Conservation (phyloP, 2,888 invertebrate genomes). For the Gastrophysa polygoni region DNA sequence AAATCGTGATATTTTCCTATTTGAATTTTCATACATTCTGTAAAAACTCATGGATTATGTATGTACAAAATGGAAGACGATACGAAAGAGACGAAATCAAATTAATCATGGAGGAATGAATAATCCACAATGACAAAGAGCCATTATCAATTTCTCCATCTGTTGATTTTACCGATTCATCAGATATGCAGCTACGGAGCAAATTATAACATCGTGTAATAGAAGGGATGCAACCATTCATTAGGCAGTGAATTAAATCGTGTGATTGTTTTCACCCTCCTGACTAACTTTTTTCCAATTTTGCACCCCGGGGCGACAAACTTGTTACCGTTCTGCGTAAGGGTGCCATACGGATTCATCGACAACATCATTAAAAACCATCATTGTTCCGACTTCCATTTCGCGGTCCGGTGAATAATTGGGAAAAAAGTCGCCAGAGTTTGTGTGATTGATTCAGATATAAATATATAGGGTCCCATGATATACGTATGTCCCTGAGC, state of each 20-base stretch:
- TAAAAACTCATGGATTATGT: too few species aligned
- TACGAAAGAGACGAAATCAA: too few species aligned
- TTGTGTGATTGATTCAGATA: constrained; percentile 19
- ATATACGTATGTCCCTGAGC: too few species aligned
- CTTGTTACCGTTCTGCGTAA: not conserved
- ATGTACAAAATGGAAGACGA: too few species aligned
- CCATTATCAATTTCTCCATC: too few species aligned
- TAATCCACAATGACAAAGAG: too few species aligned
- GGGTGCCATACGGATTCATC: constrained; percentile 12
- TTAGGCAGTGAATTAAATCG: not conserved
- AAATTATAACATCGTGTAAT: not conserved
- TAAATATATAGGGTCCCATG: too few species aligned
- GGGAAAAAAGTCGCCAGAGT: not conserved
- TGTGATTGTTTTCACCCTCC: not conserved
- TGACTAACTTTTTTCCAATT: not conserved
- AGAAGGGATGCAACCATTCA: not conserved
- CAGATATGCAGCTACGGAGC: too few species aligned
- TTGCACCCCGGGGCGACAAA: not conserved
- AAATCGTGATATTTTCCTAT: too few species aligned
- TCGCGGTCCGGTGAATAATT: constrained; percentile 30
- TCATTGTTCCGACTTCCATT: constrained; percentile 36
- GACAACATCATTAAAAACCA: constrained; percentile 35
- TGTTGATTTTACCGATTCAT: too few species aligned
- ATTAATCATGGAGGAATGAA: too few species aligned
- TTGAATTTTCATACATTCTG: too few species aligned